A percentile compares a stretch with the other conserved stretches of the same genome.
phyloP scores from a whole-genome alignment of 2,888 invertebrate genomes.

The Netelia virgata region DNA sequence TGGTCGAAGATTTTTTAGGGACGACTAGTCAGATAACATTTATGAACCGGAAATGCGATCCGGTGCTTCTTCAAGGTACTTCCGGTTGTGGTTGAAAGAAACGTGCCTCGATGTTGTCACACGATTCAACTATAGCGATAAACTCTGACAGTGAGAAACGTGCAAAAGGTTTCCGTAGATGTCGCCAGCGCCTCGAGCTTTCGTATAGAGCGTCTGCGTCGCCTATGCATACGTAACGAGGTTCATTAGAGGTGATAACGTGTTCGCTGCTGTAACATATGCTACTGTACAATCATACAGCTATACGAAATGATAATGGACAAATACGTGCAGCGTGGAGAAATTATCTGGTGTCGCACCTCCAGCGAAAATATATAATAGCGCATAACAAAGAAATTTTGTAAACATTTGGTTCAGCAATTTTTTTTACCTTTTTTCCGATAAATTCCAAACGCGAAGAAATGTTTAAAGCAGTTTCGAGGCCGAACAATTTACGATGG shows the following conservation, averaged over 20 bases:
- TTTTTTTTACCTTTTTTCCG: neutral
- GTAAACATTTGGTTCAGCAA: no score
- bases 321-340: conserved; percentile 5
- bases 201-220: conserved; percentile 60
- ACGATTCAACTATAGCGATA: conserved; percentile 39
- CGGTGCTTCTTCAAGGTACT: neutral
- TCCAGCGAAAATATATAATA: no score
- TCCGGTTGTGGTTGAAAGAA: neutral
- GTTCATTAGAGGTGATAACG: conserved; percentile 75
- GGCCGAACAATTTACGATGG: conserved; percentile 2
- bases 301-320: conserved; percentile 7
- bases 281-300: conserved; percentile 6
- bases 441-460: neutral
- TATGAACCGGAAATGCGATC: neutral
- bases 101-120: conserved; percentile 7
- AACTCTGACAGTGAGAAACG: conserved; percentile 21
- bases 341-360: no score
- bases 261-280: conserved; percentile 54
- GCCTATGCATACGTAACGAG: conserved; percentile 73
- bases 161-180: conserved; percentile 36
- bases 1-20: neutral
- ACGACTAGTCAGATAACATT: neutral
- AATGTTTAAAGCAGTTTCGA: neutral
- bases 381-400: no score
- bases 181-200: conserved; percentile 36